Conservation (phyloP, 1,140 invertebrate genomes). For the Ceratina australensis region DNA sequence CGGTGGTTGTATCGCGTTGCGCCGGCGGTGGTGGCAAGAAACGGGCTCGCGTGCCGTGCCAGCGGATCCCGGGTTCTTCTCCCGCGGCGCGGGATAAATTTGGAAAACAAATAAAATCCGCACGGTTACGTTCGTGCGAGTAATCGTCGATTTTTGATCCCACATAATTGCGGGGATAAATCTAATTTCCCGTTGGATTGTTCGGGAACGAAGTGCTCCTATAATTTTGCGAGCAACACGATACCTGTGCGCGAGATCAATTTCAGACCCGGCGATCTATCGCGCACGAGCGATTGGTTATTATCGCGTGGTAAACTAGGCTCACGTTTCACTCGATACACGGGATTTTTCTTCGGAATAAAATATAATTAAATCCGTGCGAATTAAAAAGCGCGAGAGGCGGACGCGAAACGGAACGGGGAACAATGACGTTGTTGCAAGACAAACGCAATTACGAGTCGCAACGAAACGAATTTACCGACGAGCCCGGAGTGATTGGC, state of each 20-base stretch:
- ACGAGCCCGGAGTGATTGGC: slow-evolving; percentile 26
- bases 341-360: not conserved
- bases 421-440: slow-evolving; percentile 33
- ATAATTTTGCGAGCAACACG: not conserved
- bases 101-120: too few relatives aligned
- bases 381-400: not conserved
- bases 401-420: not conserved
- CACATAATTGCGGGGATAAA: not conserved
- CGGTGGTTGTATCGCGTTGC: not conserved
- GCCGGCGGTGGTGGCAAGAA: not conserved
- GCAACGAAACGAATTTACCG: slow-evolving; percentile 43
- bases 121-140: too few relatives aligned
- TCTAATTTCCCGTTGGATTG: not conserved
- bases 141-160: not conserved
- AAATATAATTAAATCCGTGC: slow-evolving; percentile 1
- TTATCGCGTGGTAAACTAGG: not conserved
- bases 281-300: not conserved
- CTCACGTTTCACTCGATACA: not conserved
- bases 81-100: too few relatives aligned
- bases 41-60: not conserved
- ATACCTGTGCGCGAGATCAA: not conserved
- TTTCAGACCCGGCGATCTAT: not conserved
- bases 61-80: too few relatives aligned
- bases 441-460: slow-evolving; percentile 28
- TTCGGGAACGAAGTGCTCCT: not conserved